Evolutionary conservation across 2,888 invertebrate genomes (phyloP).

Genomic region (Ichneumon xanthorius): DNA sequence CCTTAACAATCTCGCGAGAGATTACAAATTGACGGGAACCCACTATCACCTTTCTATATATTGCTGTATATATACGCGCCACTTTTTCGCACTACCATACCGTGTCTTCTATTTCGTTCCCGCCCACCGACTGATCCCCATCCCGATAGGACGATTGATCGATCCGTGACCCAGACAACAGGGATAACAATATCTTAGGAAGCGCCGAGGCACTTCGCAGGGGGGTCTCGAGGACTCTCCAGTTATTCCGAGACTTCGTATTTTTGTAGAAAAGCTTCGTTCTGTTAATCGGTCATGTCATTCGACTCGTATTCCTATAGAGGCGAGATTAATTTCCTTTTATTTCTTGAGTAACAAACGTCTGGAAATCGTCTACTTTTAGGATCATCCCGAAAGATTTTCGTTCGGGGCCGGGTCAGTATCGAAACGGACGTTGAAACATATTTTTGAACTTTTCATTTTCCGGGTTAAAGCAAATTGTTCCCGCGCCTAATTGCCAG

Average conservation of each 20-base stretch:
- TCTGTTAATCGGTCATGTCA: background rate
- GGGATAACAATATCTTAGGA: background rate
- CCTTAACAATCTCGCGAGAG: conserved; percentile 61
- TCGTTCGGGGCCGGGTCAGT: too few species aligned
- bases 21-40: conserved; percentile 58
- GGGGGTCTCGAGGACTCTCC: conserved; percentile 19
- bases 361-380: background rate
- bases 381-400: too few species aligned
- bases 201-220: background rate
- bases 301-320: background rate
- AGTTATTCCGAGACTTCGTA: conserved; percentile 15
- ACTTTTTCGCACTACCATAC: background rate
- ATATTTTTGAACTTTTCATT: too few species aligned
- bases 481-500: background rate
- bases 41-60: conserved; percentile 14
- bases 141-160: conserved; percentile 38
- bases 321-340: background rate
- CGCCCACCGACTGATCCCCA: conserved; percentile 8
- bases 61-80: background rate
- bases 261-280: background rate
- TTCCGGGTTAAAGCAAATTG: too few species aligned
- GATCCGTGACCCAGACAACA: conserved; percentile 20
- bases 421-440: too few species aligned
- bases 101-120: background rate
- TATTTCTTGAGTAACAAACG: background rate